Evolutionary conservation across 2,797 vertebrate genomes (phyloP).

Genomic region (Numenius phaeopus): DNA sequence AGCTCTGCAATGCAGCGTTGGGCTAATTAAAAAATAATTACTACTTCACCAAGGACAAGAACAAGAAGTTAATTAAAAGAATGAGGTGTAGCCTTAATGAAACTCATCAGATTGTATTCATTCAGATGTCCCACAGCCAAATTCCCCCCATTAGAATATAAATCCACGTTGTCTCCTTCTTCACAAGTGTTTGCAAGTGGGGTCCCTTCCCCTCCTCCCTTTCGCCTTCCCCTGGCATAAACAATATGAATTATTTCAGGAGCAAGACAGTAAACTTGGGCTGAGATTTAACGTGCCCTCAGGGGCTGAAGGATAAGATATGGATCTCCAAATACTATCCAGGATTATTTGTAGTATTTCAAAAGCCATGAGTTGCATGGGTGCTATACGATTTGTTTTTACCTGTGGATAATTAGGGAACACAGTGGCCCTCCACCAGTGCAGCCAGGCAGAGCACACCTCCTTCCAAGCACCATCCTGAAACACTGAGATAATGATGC

Average conservation of each 20-base stretch:
- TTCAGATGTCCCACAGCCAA: slow-evolving; percentile 59
- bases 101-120: slow-evolving; percentile 69
- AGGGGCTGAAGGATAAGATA: not conserved
- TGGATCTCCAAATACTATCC: not conserved
- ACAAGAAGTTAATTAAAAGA: slow-evolving; percentile 87
- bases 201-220: not conserved
- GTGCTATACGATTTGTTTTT: fast-evolving
- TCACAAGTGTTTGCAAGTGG: not conserved
- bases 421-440: no score
- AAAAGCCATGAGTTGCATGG: not conserved
- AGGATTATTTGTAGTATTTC: not conserved
- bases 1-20: slow-evolving; percentile 72
- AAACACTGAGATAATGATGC: not conserved
- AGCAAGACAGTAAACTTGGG: not conserved
- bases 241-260: not conserved
- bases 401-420: not conserved
- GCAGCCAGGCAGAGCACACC: not conserved
- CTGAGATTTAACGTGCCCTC: not conserved
- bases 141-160: slow-evolving; percentile 37
- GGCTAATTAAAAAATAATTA: slow-evolving; percentile 87
- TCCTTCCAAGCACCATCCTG: not conserved
- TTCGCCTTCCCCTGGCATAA: not conserved
- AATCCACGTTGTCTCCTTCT: not conserved
- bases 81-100: slow-evolving; percentile 79
- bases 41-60: slow-evolving; percentile 82